A percentile compares a stretch with the other conserved stretches of the same genome.
phyloP scores from a whole-genome alignment of 1,140 invertebrate genomes.

The Orius laevigatus region DNA sequence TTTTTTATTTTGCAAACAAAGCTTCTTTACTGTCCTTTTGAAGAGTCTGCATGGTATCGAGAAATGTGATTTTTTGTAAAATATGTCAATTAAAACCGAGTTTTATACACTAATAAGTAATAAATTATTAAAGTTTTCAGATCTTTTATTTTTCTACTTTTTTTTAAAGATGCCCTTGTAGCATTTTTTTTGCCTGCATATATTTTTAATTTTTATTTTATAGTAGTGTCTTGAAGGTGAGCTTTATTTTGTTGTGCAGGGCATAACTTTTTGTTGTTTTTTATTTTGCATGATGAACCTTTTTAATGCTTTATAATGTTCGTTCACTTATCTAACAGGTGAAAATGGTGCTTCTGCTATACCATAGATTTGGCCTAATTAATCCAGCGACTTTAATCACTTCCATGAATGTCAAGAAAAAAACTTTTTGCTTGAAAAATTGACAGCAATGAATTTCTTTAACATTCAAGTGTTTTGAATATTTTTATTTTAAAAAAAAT shows the following conservation, averaged over 20 bases:
- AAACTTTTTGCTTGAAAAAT: too few relatives aligned
- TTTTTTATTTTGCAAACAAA: too few relatives aligned
- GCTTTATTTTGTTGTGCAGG: too few relatives aligned
- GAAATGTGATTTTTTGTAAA: neutral
- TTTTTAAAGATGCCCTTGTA: neutral
- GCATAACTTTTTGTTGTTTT: too few relatives aligned
- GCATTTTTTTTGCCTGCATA: neutral
- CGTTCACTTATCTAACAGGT: too few relatives aligned
- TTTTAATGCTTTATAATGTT: too few relatives aligned
- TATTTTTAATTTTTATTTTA: neutral
- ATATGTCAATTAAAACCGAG: slow-evolving; percentile 2
- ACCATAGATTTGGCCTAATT: too few relatives aligned
- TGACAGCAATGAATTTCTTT: neutral
- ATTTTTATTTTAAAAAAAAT: slow-evolving; percentile 4
- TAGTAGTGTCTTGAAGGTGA: too few relatives aligned
- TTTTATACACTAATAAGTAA: slow-evolving; percentile 8
- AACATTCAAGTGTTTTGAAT: neutral
- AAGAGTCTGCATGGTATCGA: neutral
- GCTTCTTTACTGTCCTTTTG: neutral
- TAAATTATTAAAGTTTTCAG: neutral
- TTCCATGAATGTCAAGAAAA: too few relatives aligned
- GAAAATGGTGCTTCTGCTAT: too few relatives aligned
- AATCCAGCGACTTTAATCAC: too few relatives aligned
- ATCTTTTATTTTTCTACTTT: neutral
- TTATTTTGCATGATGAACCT: too few relatives aligned